These are phyloP conservation scores for Heterochromis multidens DNA, from an alignment of 2,113 vertebrate genomes.

Conservation along the genomic window DNA sequence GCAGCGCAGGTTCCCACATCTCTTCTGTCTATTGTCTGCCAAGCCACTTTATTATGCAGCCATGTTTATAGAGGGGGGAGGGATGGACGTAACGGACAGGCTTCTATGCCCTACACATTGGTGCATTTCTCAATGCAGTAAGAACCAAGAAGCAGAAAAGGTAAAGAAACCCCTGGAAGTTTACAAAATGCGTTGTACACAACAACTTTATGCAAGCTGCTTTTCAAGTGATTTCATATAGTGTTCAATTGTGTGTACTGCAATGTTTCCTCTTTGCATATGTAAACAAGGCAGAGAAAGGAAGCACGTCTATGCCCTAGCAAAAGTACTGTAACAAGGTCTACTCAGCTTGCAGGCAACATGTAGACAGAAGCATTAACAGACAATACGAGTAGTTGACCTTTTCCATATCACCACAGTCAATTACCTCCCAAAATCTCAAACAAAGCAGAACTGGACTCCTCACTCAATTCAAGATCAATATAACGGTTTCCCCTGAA, in stretches of 20 bases:
- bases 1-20: constrained; percentile 51
- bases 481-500: not conserved
- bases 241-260: not conserved
- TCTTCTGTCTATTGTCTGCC: constrained; percentile 62
- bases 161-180: not conserved
- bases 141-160: not conserved
- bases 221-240: not conserved
- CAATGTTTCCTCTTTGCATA: not conserved
- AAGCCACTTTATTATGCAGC: constrained; percentile 60
- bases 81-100: constrained; percentile 1
- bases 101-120: constrained; percentile 17
- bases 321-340: not conserved
- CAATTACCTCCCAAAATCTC: not conserved
- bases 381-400: not conserved
- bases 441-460: not conserved
- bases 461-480: not conserved
- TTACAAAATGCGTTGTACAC: not conserved
- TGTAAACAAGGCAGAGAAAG: not conserved
- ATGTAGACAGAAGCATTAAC: not conserved
- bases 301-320: not conserved
- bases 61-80: constrained; percentile 52
- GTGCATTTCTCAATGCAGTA: constrained; percentile 27
- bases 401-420: not conserved
- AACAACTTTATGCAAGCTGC: not conserved
- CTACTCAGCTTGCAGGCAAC: not conserved